phyloP scores from a whole-genome alignment of 2,888 invertebrate species.

The Choreutis nemorana region DNA sequence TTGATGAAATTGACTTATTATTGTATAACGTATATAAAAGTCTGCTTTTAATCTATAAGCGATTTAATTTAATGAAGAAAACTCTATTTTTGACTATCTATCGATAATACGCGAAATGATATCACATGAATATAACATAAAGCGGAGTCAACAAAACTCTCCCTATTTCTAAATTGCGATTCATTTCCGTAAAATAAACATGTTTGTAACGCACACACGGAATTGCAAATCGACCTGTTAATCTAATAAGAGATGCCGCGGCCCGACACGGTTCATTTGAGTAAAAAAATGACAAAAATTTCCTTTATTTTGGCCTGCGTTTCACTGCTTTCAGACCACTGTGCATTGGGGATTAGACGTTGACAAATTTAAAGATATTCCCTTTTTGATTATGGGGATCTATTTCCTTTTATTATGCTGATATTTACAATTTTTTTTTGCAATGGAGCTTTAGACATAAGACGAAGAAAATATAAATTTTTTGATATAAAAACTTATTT shows the following conservation, averaged over 20 bases:
- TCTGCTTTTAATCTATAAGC: too few relatives aligned
- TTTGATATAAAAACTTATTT: too few relatives aligned
- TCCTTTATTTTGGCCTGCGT: constrained; percentile 30
- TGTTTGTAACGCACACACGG: constrained; percentile 48
- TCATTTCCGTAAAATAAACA: constrained; percentile 66
- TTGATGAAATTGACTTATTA: too few relatives aligned
- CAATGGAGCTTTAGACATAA: too few relatives aligned
- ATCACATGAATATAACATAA: constrained; percentile 14
- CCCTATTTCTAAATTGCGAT: constrained; percentile 44
- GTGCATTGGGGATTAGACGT: constrained; percentile 52
- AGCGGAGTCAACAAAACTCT: constrained; percentile 46
- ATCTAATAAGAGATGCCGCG: constrained; percentile 56
- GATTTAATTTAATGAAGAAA: too few relatives aligned
- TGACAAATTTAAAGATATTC: constrained; percentile 63
- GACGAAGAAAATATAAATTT: too few relatives aligned
- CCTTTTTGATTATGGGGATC: too few relatives aligned
- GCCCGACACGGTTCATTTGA: constrained; percentile 58
- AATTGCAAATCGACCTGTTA: constrained; percentile 65
- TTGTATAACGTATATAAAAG: too few relatives aligned
- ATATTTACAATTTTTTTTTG: too few relatives aligned
- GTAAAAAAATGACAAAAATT: constrained; percentile 52
- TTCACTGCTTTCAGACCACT: constrained; percentile 20
- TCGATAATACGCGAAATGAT: not conserved
- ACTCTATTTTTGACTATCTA: too few relatives aligned
- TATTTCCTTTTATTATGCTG: too few relatives aligned